Evolutionary conservation across 1,140 invertebrate species (phyloP), one percentile per base, ranked within the genome.

Genomic region (Euura lappo): DNA sequence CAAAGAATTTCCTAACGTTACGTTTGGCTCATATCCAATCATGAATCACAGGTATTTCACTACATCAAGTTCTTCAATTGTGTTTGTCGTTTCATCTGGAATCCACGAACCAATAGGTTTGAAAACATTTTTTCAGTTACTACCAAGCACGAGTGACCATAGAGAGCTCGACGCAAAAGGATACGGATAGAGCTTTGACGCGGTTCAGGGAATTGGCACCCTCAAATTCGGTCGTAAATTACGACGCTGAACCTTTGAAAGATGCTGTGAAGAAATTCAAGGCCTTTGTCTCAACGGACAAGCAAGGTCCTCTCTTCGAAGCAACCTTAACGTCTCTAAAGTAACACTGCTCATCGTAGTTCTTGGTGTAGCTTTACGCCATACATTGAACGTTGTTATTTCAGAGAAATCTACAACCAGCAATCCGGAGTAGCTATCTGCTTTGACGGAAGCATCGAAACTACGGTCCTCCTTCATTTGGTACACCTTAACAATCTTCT

Each of bases 21-120:
- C 84, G 45, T 88, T 90, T 79, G 89, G 89, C 11, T 90, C 88
- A 71, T 90, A 90, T 84, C 89, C 89, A 6, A 83, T 87, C 76
- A 75, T 80, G 69, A 82, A 79, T 81, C 76, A 85, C 77, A 84
- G 83, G 88, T 89, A 85, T 28, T 42, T 10, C n/a, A 45, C 46
- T 45, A 68, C 70, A 47, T 44, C 45, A 68, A 45, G 73, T 77
- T 74, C 11, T 66, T 70, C 51, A 72, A 67, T 67, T 6, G 65
- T 45, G 42, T 60, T 46, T 70, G 3, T 74, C 51, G 45, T 47
- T 44, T 28, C 43, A 70, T 73, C 60, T 10, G 28, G 69, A 73
- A 72, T 70, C 44, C 44, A 71, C 76, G 68, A 70, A 69, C 45
- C 68, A 71, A 64, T 42, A 6, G 2, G 65, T 51, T 65, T 72